Percentiles rank a stretch among this genome's conserved stretches.
Evolutionary conservation across 2,888 invertebrate species (phyloP).

Genomic region (Timema cristinae): DNA sequence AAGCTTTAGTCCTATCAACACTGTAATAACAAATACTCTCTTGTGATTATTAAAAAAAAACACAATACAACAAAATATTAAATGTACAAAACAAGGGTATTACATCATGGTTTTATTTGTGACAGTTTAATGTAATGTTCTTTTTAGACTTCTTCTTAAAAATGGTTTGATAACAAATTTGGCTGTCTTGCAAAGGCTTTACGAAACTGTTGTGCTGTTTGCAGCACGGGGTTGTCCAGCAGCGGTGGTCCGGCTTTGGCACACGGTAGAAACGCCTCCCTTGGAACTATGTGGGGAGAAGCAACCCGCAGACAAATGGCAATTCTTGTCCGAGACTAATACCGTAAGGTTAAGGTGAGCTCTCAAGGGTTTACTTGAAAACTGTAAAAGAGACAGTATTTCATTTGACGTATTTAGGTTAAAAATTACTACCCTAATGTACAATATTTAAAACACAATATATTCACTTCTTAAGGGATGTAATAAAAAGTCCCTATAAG

Average conservation of each 20-base stretch:
- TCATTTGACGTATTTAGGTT: no score
- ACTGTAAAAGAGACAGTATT: no score
- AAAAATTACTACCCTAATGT: no score
- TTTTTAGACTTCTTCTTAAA: slow-evolving; percentile 18
- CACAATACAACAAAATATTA: no score
- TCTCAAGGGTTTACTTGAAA: neutral
- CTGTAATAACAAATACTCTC: no score
- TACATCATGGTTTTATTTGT: neutral
- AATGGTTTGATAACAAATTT: slow-evolving; percentile 5
- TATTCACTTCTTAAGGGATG: no score
- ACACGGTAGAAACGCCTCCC: slow-evolving; percentile 73
- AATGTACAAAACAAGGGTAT: slow-evolving; percentile 7
- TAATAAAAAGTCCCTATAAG: no score
- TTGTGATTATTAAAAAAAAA: no score
- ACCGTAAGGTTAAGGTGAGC: slow-evolving; percentile 77
- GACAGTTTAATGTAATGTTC: slow-evolving; percentile 3
- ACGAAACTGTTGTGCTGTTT: neutral
- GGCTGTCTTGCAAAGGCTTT: neutral
- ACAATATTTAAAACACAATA: no score
- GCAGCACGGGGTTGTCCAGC: slow-evolving; percentile 88
- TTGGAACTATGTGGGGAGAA: slow-evolving; percentile 88
- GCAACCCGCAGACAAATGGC: slow-evolving; percentile 68
- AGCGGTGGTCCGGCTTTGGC: slow-evolving; percentile 86
- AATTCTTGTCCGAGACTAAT: slow-evolving; percentile 81
- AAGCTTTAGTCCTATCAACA: no score